Conservation (phyloP, 2,888 invertebrate genomes). For the Netelia melanura region DNA sequence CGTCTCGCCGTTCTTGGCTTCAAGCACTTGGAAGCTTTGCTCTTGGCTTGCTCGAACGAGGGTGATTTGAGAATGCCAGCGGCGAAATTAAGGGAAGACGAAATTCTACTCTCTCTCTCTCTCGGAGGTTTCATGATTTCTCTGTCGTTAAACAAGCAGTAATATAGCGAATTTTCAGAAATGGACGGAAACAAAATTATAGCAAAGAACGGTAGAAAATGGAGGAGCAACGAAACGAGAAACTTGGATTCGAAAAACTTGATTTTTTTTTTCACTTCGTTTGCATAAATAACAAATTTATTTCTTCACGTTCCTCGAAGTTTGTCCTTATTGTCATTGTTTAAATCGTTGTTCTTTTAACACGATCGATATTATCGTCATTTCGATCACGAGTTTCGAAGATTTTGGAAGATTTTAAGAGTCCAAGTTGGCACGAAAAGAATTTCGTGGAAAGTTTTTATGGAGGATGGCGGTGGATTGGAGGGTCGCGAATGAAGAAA, state of each 20-base stretch:
- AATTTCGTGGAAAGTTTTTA: slow-evolving; percentile 12
- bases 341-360: no score
- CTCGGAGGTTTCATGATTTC: slow-evolving; percentile 38
- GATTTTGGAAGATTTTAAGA: neutral
- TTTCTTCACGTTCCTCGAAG: neutral
- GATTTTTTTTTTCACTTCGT: neutral
- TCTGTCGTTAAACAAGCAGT: slow-evolving; percentile 19
- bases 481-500: slow-evolving; percentile 1
- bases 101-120: slow-evolving; percentile 22
- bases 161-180: slow-evolving; percentile 1
- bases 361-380: neutral
- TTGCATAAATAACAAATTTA: neutral
- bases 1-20: slow-evolving; percentile 22
- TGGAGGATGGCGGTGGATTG: no score
- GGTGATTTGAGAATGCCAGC: slow-evolving; percentile 43
- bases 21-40: slow-evolving; percentile 20
- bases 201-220: neutral
- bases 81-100: slow-evolving; percentile 61
- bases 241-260: neutral
- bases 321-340: no score
- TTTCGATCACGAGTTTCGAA: neutral
- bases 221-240: neutral
- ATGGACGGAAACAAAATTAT: no score
- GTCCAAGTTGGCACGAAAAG: slow-evolving; percentile 30
- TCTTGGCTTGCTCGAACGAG: slow-evolving; percentile 44